Percentiles rank a stretch among this genome's conserved stretches.
Conservation (phyloP, 2,113 vertebrate genomes). For the Dromiciops gliroides region DNA sequence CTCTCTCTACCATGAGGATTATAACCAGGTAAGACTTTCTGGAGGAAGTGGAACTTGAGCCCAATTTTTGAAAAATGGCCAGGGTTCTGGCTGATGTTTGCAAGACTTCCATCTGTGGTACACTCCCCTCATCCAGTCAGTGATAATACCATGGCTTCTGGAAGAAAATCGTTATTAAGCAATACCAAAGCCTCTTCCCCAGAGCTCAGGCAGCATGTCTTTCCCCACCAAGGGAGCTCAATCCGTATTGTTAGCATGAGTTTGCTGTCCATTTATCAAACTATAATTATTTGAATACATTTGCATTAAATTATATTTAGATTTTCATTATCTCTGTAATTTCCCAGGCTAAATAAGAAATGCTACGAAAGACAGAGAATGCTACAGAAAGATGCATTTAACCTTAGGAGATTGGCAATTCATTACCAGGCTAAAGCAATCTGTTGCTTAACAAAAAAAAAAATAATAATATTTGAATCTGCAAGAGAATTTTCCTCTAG, state of each 20-base stretch:
- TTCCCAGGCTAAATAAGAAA: conserved; percentile 58
- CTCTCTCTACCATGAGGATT: background rate
- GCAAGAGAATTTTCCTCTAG: conserved; percentile 12
- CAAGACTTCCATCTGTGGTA: background rate
- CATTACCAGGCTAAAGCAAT: conserved; percentile 42
- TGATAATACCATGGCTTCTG: background rate
- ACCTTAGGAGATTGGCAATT: conserved; percentile 55
- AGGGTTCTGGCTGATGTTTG: background rate
- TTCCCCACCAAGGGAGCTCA: background rate
- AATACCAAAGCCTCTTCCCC: background rate
- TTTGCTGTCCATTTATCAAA: conserved; percentile 33
- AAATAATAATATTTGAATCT: conserved; percentile 52
- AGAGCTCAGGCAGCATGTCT: background rate
- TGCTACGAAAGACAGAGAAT: conserved; percentile 31
- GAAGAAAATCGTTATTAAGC: background rate
- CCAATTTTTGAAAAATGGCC: background rate
- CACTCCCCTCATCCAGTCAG: background rate
- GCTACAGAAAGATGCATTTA: conserved; percentile 28
- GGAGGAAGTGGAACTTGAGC: background rate
- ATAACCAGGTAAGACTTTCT: background rate
- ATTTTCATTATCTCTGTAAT: conserved; percentile 63
- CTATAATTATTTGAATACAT: conserved; percentile 64
- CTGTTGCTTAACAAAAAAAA: conserved; percentile 43
- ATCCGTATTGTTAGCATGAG: conserved; percentile 15
- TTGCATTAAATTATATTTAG: conserved; percentile 68